Conservation (phyloP, 53 echinoderm and acorn worm species). For the Paelopatides confundens region DNA sequence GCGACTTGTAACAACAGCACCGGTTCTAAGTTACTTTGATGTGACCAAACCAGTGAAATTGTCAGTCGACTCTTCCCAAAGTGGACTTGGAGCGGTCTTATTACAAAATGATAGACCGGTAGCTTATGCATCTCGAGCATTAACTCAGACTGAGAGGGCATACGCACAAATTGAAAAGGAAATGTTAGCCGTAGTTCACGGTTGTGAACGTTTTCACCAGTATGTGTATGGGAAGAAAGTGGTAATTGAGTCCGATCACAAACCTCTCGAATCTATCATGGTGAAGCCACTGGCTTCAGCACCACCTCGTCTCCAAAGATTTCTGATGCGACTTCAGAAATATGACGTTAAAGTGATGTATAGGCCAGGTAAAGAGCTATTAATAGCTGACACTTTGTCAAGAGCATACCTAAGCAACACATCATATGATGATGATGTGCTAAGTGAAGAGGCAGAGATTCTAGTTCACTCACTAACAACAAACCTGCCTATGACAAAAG, state of each 20-base stretch:
- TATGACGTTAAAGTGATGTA: not conserved
- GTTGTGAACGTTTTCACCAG: not conserved
- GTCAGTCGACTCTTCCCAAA: conserved; percentile 1
- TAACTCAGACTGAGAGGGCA: conserved; percentile 15
- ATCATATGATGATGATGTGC: not conserved
- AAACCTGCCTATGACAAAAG: not conserved
- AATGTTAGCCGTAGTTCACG: not conserved
- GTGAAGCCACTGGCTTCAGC: not conserved
- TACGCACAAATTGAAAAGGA: conserved; percentile 74
- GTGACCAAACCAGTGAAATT: conserved; percentile 17
- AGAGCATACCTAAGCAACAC: not conserved
- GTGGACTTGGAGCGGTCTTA: conserved; percentile 2
- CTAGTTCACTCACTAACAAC: not conserved
- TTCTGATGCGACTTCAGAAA: not conserved
- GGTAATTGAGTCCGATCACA: not conserved
- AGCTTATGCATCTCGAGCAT: conserved; percentile 42
- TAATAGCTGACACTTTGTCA: conserved; percentile 10
- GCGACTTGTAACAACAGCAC: conserved; percentile 1
- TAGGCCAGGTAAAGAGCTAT: not conserved
- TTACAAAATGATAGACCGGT: conserved; percentile 36
- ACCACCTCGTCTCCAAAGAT: not conserved
- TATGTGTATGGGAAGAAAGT: not conserved
- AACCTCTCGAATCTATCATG: not conserved
- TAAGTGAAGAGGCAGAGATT: not conserved
- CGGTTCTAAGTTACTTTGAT: not conserved